Base-by-base conservation (phyloP, 2,888 invertebrate genomes). In the Prenolepis imparis region DNA sequence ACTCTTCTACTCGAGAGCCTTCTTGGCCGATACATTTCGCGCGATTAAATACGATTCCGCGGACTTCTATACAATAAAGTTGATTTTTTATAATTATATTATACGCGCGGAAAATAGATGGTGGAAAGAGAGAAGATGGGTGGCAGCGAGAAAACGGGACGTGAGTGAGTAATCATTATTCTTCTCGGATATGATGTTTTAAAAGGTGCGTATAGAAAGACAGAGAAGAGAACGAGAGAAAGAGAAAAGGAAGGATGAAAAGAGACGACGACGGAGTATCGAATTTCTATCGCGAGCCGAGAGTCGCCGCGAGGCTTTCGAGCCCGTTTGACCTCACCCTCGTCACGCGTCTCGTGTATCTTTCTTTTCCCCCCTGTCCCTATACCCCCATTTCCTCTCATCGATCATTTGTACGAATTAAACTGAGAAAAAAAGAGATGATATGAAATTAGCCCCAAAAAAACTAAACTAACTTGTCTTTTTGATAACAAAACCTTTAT, bases 231-330 rank as follows among this genome's bases (percentile, higher is more conserved):
- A 48, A 48, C 18, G 44, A 48, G 18, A 48, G 5, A 73, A 15
- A 73, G 18, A 28, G 18, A 73, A 18, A 61, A 18, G 32, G 44
- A 11, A 48, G 36, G 36, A 61, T 55, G 44, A 21, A 28, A n/a
- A 63, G 68, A 64, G 36, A 61, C 61, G 48, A 73, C 81, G 75
- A 73, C 72, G 81, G 48, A 44, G 68, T 70, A 68, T 83, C 80
- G 41, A 48, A 81, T 83, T 83, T 83, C 83, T 68, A 57, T 63
- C 15, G 55, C 39, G 66, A 82, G 48, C 48, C 59, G 67, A 75
- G 75, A 82, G 48, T 24, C 18, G 21, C 44, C 61, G 44, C 74
- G 48, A 55, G 39, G 75, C 66, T 39, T 8, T 64, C 36, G 48
- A 75, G 32, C 24, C 18, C 12, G 39, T 44, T 81, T 63, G 48